Evolutionary conservation across 1,140 invertebrate genomes (phyloP).

Genomic region (Arion vulgaris): DNA sequence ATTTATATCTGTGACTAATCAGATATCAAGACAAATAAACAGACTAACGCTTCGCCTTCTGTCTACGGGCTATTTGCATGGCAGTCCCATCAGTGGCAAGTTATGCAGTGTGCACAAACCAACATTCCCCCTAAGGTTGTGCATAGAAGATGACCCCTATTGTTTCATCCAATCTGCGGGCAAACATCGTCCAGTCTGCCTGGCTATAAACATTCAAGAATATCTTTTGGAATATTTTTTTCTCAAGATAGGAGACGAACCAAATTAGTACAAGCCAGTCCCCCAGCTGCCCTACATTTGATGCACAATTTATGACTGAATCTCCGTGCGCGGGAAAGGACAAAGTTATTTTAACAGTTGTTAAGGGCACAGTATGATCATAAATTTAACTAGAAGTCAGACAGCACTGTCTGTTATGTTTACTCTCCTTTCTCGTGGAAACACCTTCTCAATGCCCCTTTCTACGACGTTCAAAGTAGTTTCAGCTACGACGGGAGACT

Average conservation of each 20-base stretch:
- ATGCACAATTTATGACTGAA: constrained; percentile 29
- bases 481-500: constrained; percentile 1
- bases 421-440: background rate
- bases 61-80: constrained; percentile 18
- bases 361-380: constrained; percentile 25
- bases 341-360: constrained; percentile 40
- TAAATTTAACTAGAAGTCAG: constrained; percentile 21
- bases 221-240: constrained; percentile 22
- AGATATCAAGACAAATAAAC: background rate
- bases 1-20: constrained; percentile 4
- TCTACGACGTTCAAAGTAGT: constrained; percentile 1
- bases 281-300: constrained; percentile 28
- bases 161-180: constrained; percentile 33
- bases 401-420: constrained; percentile 18
- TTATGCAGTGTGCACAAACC: constrained; percentile 3
- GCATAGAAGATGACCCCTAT: constrained; percentile 32
- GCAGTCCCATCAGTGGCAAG: background rate
- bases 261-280: constrained; percentile 23
- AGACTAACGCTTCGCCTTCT: constrained; percentile 1
- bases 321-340: constrained; percentile 9
- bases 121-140: background rate
- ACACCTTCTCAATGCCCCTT: background rate
- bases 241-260: background rate
- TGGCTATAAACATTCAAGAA: constrained; percentile 15
- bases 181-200: constrained; percentile 26